Evolutionary conservation across 2,888 invertebrate genomes (phyloP).

Genomic region (Lycocerus yunnanus): DNA sequence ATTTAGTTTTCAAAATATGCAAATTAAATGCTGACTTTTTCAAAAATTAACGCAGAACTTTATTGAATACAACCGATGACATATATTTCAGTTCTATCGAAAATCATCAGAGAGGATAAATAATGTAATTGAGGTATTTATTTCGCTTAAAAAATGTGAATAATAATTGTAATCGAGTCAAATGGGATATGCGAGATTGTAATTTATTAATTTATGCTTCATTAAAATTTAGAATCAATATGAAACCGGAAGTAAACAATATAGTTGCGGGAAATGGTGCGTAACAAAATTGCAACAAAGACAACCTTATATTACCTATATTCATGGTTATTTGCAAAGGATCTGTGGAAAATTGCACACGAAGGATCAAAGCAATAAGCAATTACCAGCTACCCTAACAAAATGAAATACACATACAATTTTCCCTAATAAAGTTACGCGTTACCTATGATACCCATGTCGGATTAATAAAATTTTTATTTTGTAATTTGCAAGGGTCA

Average conservation of each 20-base stretch:
- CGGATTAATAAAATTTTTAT: background rate
- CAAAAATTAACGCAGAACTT: too few species aligned
- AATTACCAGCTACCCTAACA: conserved; percentile 16
- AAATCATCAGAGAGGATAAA: too few species aligned
- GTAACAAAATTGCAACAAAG: background rate
- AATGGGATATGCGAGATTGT: background rate
- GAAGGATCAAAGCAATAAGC: conserved; percentile 24
- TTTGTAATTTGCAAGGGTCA: background rate
- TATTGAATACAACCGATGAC: too few species aligned
- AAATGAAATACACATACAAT: conserved; percentile 13
- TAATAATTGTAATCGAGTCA: background rate
- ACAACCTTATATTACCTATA: conserved; percentile 5
- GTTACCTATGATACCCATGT: background rate
- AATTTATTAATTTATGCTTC: background rate
- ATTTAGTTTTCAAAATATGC: too few species aligned
- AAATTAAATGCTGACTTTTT: too few species aligned
- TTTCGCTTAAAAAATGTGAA: background rate
- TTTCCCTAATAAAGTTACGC: conserved; percentile 9
- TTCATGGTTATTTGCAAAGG: conserved; percentile 13
- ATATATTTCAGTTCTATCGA: too few species aligned
- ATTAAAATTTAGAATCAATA: background rate
- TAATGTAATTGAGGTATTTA: too few species aligned
- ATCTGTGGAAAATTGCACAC: conserved; percentile 15
- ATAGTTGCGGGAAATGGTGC: background rate
- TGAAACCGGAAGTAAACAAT: background rate